These are phyloP conservation scores for Emberiza fucata DNA, from an alignment of 2,113 vertebrate species.

Conservation along the genomic window DNA sequence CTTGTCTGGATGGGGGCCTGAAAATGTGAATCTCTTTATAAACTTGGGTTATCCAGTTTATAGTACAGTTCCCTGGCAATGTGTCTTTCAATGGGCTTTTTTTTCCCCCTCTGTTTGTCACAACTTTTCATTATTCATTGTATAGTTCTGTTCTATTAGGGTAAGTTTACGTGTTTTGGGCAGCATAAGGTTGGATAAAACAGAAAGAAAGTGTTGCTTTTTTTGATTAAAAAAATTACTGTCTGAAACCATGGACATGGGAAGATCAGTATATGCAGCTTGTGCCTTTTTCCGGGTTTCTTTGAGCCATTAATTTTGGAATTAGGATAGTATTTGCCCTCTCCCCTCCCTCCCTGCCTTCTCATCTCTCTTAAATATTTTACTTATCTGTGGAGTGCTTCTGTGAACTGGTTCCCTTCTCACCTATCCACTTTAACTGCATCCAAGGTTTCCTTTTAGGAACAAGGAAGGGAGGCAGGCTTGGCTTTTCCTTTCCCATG, in stretches of 20 bases:
- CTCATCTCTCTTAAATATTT: background rate
- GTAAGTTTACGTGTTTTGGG: background rate
- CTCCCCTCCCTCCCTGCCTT: background rate
- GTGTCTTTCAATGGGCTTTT: background rate
- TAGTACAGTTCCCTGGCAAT: background rate
- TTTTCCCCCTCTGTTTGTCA: background rate
- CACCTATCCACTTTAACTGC: background rate
- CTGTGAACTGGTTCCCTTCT: background rate
- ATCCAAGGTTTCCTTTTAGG: background rate
- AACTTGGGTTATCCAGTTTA: conserved; percentile 27
- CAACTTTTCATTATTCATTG: conserved; percentile 13
- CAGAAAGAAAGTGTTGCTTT: conserved; percentile 6
- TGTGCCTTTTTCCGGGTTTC: background rate
- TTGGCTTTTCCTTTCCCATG: background rate
- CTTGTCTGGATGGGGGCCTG: conserved; percentile 48
- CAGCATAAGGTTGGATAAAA: background rate
- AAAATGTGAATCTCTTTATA: conserved; percentile 49
- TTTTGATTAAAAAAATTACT: conserved; percentile 27
- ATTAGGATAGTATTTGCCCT: background rate
- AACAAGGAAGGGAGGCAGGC: background rate
- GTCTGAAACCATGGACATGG: background rate
- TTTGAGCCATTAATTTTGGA: conserved; percentile 1
- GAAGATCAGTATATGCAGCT: conserved; percentile 2
- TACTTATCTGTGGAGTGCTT: background rate
- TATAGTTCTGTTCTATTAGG: background rate